Base-by-base conservation (phyloP, 2,797 vertebrate species). In the Gymnoscopelus braueri region DNA sequence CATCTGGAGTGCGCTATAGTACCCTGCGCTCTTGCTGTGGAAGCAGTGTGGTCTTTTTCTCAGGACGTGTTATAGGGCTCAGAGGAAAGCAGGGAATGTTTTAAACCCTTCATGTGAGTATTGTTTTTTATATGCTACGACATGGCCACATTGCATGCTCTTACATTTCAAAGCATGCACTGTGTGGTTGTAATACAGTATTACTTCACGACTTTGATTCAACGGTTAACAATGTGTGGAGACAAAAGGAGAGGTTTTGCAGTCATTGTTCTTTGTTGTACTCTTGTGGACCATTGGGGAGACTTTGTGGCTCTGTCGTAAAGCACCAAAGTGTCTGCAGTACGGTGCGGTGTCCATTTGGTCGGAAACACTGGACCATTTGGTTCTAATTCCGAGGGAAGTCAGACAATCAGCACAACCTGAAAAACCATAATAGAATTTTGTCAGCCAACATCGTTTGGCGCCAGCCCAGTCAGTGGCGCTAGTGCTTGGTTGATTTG, bases 341-440 rank as follows among this genome's bases (percentile, higher is more conserved):
- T 11, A 53, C 53, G 77, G 74, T 77, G 12, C 53, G 12, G 35
- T 57, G 76, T 61, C 85, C 80, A 83, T 84, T 86, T 89, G 84
- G 74, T 88, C 80, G 75, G 77, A 80, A 83, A 88, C 67, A 64
- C 53, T 29, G 57, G 66, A 44, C 84, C 87, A 88, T 90, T 90
- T 90, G 84, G 79, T 83, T 80, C 70, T 78, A 71, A 71, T 75
- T 71, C 66, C 26, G 69, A 74, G 77, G 61, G 74, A 85, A 88
- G 81, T 60, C 81, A 76, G 53, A 67, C 67, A 23, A 74, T 79
- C 57, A 74, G 84, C 80, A 83, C 82, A 79, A 79, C 73, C 9
- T 5, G 6, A 67, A 69, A 75, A 69, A 75, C 79, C 75, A 60
- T 50, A 69, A 80, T 72, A 63, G 39, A 81, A 59, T 14, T 6